phyloP scores from a whole-genome alignment of 2,797 vertebrate genomes.

The Halcyon smyrnensis region DNA sequence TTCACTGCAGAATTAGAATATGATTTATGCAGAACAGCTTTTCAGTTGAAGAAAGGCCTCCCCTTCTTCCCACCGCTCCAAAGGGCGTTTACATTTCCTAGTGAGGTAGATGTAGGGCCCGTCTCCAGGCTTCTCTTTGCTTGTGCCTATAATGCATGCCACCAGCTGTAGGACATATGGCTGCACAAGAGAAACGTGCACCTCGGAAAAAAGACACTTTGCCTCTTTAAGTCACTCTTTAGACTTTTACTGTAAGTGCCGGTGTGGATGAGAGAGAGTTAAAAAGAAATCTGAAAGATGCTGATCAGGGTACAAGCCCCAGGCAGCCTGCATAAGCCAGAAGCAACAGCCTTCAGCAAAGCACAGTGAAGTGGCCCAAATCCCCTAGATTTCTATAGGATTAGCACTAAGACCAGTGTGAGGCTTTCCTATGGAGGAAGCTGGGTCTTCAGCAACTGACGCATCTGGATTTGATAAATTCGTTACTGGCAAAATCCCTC shows the following conservation, averaged over 20 bases:
- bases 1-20: background rate
- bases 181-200: background rate
- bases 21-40: background rate
- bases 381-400: constrained; percentile 10
- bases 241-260: background rate
- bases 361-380: constrained; percentile 30
- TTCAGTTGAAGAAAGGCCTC: background rate
- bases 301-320: background rate
- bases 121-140: background rate
- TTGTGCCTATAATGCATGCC: accelerated
- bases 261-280: background rate
- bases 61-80: background rate
- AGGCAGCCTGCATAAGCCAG: background rate
- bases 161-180: background rate
- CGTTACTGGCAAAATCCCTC: background rate
- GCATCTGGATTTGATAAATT: constrained; percentile 49
- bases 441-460: background rate
- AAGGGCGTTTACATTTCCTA: background rate
- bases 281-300: background rate
- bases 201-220: background rate
- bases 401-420: background rate
- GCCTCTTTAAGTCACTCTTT: background rate
- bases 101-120: background rate
- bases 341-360: constrained; percentile 23
- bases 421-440: background rate